Conservation (phyloP, 2,888 invertebrate genomes). For the Caenorhabditis uteleia region DNA sequence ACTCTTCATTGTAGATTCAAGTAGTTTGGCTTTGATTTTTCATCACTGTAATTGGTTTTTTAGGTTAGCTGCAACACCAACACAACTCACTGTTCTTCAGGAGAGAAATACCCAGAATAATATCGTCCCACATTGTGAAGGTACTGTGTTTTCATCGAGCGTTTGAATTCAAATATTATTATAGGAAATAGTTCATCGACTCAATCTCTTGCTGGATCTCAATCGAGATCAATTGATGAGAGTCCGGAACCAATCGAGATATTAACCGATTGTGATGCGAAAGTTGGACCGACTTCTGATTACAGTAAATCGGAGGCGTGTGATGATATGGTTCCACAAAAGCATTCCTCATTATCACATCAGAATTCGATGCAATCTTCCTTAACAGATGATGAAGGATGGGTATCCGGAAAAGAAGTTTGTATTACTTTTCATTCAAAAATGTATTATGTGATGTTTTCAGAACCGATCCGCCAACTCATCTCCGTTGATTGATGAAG, state of each 20-base stretch:
- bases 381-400: slow-evolving; percentile 41
- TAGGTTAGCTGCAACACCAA: too few species aligned
- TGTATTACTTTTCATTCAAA: neutral
- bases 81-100: too few species aligned
- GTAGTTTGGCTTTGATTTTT: too few species aligned
- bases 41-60: too few species aligned
- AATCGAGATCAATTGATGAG: neutral
- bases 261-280: slow-evolving; percentile 27
- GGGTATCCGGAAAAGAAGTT: slow-evolving; percentile 37
- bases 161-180: too few species aligned
- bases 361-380: slow-evolving; percentile 24
- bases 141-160: too few species aligned
- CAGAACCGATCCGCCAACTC: slow-evolving; percentile 29
- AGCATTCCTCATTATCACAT: slow-evolving; percentile 18
- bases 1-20: slow-evolving; percentile 32
- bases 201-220: slow-evolving; percentile 4
- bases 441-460: slow-evolving; percentile 1
- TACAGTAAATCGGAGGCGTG: slow-evolving; percentile 28
- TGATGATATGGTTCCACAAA: neutral
- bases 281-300: slow-evolving; percentile 32
- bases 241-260: slow-evolving; percentile 12
- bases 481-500: slow-evolving; percentile 14
- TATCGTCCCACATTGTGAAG: too few species aligned
- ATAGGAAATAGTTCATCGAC: too few species aligned
- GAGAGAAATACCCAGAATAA: too few species aligned